A percentile compares a stretch with the other conserved stretches of the same genome.
Evolutionary conservation across 1,140 invertebrate genomes (phyloP).

Genomic region (Maconellicoccus hirsutus): DNA sequence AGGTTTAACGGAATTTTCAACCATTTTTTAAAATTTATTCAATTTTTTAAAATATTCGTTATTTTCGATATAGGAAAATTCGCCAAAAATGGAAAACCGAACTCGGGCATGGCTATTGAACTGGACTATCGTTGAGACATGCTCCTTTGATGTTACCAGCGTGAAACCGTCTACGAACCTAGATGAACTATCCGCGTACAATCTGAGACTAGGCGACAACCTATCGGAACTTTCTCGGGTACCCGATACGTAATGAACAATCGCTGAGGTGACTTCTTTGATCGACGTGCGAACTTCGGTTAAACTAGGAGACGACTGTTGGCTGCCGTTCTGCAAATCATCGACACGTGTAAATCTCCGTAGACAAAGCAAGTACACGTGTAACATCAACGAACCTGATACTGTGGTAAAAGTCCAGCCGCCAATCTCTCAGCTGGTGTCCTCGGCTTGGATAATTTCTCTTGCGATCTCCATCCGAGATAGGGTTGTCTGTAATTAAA

Average conservation of each 20-base stretch:
- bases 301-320: constrained; percentile 28
- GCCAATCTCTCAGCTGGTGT: constrained; percentile 68
- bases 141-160: too few species aligned
- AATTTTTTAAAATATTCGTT: too few species aligned
- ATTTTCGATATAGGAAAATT: too few species aligned
- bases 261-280: constrained; percentile 84
- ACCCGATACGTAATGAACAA: constrained; percentile 78
- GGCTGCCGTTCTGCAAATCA: not conserved
- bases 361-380: not conserved
- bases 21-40: too few species aligned
- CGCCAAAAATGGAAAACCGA: too few species aligned
- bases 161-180: constrained; percentile 27
- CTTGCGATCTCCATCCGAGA: constrained; percentile 73
- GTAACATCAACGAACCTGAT: constrained; percentile 29
- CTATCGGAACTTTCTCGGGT: constrained; percentile 40
- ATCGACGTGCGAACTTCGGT: constrained; percentile 78
- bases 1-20: too few species aligned
- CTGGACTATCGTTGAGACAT: too few species aligned
- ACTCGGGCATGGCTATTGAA: too few species aligned
- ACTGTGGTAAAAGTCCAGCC: constrained; percentile 40
- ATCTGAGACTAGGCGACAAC: constrained; percentile 29
- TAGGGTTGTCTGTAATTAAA: constrained; percentile 65
- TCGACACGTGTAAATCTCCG: too few species aligned
- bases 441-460: constrained; percentile 58
- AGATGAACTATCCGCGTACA: constrained; percentile 29